Conservation (phyloP, 2,888 invertebrate genomes). For the Nebria brevicollis region DNA sequence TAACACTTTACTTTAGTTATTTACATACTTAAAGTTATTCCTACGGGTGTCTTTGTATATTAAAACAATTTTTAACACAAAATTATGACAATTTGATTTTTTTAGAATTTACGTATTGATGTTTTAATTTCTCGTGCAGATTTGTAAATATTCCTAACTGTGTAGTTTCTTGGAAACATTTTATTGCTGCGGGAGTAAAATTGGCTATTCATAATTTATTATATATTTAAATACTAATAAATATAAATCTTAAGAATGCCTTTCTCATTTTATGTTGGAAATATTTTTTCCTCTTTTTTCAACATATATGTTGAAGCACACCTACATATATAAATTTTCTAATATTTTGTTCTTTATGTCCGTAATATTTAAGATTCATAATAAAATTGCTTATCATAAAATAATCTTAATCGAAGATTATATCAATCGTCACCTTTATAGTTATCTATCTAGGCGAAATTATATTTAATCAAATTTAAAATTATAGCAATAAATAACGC, state of each 20-base stretch:
- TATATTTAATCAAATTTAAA: slow-evolving; percentile 24
- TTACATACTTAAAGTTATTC: too few species aligned
- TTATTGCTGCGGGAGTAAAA: background rate
- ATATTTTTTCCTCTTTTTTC: background rate
- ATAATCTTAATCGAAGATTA: background rate
- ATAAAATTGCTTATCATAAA: background rate
- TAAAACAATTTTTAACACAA: too few species aligned
- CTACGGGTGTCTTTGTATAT: too few species aligned
- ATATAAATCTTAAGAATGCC: background rate
- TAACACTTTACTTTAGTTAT: too few species aligned
- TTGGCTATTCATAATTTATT: background rate
- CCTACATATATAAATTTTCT: background rate
- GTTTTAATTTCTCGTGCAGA: too few species aligned
- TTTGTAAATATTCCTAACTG: background rate
- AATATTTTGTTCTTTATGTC: background rate
- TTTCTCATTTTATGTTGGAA: background rate
- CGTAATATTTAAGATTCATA: background rate
- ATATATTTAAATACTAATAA: background rate
- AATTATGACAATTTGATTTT: too few species aligned
- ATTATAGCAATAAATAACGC: slow-evolving; percentile 25
- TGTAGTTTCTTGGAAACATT: background rate
- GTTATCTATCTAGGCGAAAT: slow-evolving; percentile 13
- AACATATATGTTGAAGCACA: background rate
- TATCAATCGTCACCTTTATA: slow-evolving; percentile 16
- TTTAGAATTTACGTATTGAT: too few species aligned